A percentile compares a stretch with the other conserved stretches of the same genome.
Conservation (phyloP, 2,113 vertebrate species). For the Rhinolophus ferrumequinum region DNA sequence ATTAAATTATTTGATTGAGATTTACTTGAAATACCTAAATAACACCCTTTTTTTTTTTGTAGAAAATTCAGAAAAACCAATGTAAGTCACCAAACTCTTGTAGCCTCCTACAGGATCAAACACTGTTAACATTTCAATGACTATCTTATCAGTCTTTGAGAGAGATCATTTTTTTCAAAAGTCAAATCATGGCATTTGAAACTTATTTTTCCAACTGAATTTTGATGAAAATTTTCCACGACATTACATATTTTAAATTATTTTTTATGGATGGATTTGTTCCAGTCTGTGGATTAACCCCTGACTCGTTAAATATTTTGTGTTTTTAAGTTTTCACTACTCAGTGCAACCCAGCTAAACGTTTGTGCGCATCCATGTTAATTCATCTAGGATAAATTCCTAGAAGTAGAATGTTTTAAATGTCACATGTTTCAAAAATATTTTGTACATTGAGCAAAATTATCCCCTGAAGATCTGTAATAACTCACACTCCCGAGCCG, state of each 20-base stretch:
- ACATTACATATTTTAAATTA: not conserved
- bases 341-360: not conserved
- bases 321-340: not conserved
- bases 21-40: not conserved
- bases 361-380: not conserved
- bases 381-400: not conserved
- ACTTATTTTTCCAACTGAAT: not conserved
- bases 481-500: accelerated
- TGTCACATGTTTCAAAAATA: not conserved
- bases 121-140: not conserved
- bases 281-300: not conserved
- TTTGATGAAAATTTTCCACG: not conserved
- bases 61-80: not conserved
- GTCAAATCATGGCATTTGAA: not conserved
- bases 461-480: not conserved
- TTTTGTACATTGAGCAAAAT: not conserved
- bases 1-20: not conserved
- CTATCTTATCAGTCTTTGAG: not conserved
- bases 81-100: not conserved
- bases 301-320: not conserved
- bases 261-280: not conserved
- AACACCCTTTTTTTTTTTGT: not conserved
- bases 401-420: not conserved
- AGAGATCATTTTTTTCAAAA: not conserved
- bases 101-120: not conserved